Conservation (phyloP, 2,113 vertebrate species). For the Ovis canadensis region DNA sequence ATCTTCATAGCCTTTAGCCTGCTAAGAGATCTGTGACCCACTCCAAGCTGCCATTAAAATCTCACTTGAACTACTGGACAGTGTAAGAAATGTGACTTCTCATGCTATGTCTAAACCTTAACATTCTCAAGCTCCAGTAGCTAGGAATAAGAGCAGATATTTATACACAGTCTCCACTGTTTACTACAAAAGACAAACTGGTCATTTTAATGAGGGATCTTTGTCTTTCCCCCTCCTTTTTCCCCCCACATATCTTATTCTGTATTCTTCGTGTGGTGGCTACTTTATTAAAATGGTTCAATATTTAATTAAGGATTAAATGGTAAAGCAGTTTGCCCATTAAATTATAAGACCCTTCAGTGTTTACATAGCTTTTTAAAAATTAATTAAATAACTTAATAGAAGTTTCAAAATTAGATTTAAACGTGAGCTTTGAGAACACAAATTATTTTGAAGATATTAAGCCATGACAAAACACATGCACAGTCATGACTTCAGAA, state of each 20-base stretch:
- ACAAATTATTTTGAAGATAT: constrained; percentile 17
- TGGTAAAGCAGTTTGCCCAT: constrained; percentile 50
- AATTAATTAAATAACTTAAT: constrained; percentile 66
- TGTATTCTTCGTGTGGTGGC: constrained; percentile 48
- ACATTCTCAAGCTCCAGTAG: not conserved
- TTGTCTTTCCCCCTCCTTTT: not conserved
- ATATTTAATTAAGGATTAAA: constrained; percentile 74
- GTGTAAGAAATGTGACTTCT: not conserved
- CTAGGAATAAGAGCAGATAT: not conserved
- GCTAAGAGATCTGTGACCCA: constrained; percentile 31
- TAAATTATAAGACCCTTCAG: constrained; percentile 61
- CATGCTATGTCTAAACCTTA: not conserved
- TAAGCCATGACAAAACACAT: not conserved
- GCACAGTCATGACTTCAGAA: not conserved
- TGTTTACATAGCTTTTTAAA: constrained; percentile 63
- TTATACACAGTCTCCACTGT: not conserved
- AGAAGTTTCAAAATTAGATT: constrained; percentile 55
- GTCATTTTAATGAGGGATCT: constrained; percentile 10
- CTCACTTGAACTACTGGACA: not conserved
- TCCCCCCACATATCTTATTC: constrained; percentile 1
- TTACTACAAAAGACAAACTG: not conserved
- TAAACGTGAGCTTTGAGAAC: constrained; percentile 45
- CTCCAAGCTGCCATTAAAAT: not conserved
- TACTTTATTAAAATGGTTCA: constrained; percentile 68
- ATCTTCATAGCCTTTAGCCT: constrained; percentile 6